Conservation (phyloP, 1,140 invertebrate species). For the Panagrolaimus sp. region DNA sequence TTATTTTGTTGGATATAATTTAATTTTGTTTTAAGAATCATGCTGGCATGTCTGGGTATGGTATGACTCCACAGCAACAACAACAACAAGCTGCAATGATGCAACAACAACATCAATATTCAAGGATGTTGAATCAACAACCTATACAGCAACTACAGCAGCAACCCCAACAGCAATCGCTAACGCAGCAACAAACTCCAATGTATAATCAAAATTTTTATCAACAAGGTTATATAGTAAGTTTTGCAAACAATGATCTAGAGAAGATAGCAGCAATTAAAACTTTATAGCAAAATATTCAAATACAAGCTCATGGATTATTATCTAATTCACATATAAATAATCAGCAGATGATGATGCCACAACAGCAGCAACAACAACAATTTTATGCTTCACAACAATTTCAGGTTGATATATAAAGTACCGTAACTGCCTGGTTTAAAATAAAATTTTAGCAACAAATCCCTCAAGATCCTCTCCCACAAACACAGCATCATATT, state of each 20-base stretch:
- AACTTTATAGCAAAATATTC: neutral
- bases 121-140: conserved; percentile 2
- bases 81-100: neutral
- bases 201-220: conserved; percentile 12
- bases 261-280: neutral
- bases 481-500: too few species aligned
- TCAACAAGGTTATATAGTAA: conserved; percentile 8
- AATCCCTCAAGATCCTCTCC: too few species aligned
- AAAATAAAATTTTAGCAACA: too few species aligned
- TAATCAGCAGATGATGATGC: neutral
- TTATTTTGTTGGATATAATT: too few species aligned
- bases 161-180: neutral
- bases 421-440: too few species aligned
- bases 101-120: conserved; percentile 8
- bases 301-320: neutral
- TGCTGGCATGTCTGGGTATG: neutral
- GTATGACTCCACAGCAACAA: neutral
- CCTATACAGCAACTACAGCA: neutral
- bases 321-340: conserved; percentile 3
- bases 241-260: neutral
- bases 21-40: neutral
- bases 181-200: neutral
- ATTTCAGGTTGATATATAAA: too few species aligned
- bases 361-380: too few species aligned
- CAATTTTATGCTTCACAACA: too few species aligned